Conservation (phyloP, 2,113 vertebrate species). For the Chaetorhynchus papuensis region DNA sequence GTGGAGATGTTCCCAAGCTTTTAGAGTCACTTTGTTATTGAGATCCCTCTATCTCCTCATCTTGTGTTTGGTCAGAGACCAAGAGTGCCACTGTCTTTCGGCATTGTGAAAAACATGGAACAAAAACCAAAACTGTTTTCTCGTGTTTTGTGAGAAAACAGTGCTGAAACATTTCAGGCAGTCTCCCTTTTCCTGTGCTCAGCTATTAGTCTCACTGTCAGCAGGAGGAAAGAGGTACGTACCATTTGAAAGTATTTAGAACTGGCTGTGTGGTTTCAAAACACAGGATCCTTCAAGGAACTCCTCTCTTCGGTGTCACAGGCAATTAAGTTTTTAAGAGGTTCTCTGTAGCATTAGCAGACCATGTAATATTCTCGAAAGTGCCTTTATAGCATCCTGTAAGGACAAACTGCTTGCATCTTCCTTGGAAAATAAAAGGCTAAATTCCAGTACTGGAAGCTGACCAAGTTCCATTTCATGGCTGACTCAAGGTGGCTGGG, state of each 20-base stretch:
- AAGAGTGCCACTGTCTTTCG: neutral
- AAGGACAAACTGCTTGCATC: slow-evolving; percentile 25
- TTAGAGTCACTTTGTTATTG: neutral
- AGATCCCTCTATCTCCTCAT: neutral
- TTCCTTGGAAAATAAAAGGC: neutral
- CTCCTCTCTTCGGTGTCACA: slow-evolving; percentile 27
- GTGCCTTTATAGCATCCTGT: slow-evolving; percentile 7
- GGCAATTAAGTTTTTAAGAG: slow-evolving; percentile 51
- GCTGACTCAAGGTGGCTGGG: neutral
- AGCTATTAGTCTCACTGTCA: slow-evolving; percentile 38
- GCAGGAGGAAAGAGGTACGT: neutral
- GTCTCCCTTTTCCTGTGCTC: neutral
- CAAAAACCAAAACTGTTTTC: too few species aligned
- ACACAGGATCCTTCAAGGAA: slow-evolving; percentile 8
- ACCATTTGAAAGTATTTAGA: neutral
- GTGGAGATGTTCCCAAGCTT: neutral
- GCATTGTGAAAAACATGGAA: neutral
- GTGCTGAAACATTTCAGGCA: neutral
- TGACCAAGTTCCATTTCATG: neutral
- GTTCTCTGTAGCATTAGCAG: slow-evolving; percentile 18
- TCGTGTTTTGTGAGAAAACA: neutral
- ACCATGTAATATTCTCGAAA: slow-evolving; percentile 7
- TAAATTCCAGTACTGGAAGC: neutral
- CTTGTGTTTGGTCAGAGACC: neutral
- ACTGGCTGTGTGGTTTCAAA: slow-evolving; percentile 11